phyloP scores from a whole-genome alignment of 2,888 invertebrate genomes.

The Himalopsyche japonica region DNA sequence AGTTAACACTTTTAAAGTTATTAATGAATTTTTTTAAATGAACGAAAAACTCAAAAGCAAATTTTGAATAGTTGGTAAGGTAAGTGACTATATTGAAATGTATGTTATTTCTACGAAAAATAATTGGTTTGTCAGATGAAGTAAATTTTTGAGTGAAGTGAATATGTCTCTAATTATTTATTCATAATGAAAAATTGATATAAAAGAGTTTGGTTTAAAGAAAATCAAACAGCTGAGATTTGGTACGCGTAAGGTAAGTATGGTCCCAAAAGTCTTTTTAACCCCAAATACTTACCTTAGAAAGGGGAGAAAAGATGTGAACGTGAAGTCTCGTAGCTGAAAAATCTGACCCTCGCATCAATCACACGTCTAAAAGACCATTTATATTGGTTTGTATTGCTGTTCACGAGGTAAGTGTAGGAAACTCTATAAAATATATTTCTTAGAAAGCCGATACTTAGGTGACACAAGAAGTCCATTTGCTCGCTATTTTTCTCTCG shows the following conservation, averaged over 20 bases:
- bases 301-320: slow-evolving; percentile 15
- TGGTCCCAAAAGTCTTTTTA: slow-evolving; percentile 38
- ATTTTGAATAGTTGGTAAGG: too few species aligned
- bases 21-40: too few species aligned
- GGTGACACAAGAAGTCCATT: slow-evolving; percentile 30
- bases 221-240: neutral
- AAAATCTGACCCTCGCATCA: slow-evolving; percentile 38
- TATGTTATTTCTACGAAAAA: too few species aligned
- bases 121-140: too few species aligned
- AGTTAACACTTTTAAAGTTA: too few species aligned
- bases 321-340: slow-evolving; percentile 3
- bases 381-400: slow-evolving; percentile 40
- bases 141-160: too few species aligned
- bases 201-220: neutral
- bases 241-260: neutral
- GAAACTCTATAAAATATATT: slow-evolving; percentile 12
- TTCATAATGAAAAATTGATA: too few species aligned
- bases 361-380: slow-evolving; percentile 39
- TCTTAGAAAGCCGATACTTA: slow-evolving; percentile 11
- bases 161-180: too few species aligned
- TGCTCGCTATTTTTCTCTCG: slow-evolving; percentile 25
- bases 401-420: slow-evolving; percentile 4
- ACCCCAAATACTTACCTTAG: slow-evolving; percentile 20
- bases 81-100: too few species aligned
- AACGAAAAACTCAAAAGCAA: too few species aligned